These are phyloP conservation scores for Pangasius krempfi DNA, from an alignment of 2,797 vertebrate species.

Conservation along the genomic window DNA sequence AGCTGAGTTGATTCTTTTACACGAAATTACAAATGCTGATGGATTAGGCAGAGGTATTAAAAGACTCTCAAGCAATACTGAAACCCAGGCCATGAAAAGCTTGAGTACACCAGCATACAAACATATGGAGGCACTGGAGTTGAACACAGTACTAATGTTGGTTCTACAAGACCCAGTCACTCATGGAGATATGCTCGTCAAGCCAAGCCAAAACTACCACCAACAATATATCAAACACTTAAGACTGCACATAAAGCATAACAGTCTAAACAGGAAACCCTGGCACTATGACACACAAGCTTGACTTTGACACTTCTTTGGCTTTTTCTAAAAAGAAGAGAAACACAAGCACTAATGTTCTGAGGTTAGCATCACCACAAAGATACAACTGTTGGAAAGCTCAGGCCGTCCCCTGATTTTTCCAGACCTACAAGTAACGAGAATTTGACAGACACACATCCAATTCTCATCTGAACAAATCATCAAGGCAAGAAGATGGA, in stretches of 20 bases:
- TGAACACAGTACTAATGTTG: conserved; percentile 36
- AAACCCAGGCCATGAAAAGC: conserved; percentile 33
- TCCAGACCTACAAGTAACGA: conserved; percentile 37
- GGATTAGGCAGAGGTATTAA: conserved; percentile 44
- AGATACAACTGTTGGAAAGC: conserved; percentile 32
- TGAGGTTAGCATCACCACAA: conserved; percentile 38
- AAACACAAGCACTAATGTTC: conserved; percentile 32
- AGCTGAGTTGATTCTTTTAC: conserved; percentile 53
- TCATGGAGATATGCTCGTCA: conserved; percentile 18
- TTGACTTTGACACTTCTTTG: conserved; percentile 57
- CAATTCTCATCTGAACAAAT: conserved; percentile 41
- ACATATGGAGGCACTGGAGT: conserved; percentile 44
- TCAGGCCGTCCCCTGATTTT: conserved; percentile 22
- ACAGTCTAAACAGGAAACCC: conserved; percentile 32
- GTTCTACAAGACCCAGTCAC: conserved; percentile 22
- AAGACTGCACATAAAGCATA: conserved; percentile 21
- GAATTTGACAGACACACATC: conserved; percentile 27
- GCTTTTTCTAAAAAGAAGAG: conserved; percentile 43
- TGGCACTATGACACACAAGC: conserved; percentile 29
- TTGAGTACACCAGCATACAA: conserved; percentile 34
- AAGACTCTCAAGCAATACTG: conserved; percentile 20
- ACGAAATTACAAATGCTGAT: conserved; percentile 41
- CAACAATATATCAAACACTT: conserved; percentile 30
- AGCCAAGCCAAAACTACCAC: conserved; percentile 24
- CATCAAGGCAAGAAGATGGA: conserved; percentile 40